Conservation (phyloP, 2,888 invertebrate species). For the Cheilosia vulpina region DNA sequence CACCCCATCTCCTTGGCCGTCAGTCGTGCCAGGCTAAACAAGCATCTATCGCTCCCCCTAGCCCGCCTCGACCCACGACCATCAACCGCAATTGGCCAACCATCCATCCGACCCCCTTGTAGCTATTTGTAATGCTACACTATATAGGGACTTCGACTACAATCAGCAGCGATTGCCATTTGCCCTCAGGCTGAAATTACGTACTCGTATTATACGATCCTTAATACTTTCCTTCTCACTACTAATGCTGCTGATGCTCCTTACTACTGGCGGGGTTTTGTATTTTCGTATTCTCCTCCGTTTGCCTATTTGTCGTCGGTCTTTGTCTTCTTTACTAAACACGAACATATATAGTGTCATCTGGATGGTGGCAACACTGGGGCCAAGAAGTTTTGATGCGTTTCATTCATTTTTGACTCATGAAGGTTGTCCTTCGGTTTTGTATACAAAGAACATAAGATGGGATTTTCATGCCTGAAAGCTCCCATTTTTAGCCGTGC, state of each 20-base stretch:
- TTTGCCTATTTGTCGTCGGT: not conserved
- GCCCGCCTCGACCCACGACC: not conserved
- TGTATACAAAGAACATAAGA: too few relatives aligned
- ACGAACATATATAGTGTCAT: not conserved
- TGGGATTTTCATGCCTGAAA: too few relatives aligned
- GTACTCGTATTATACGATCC: conserved; percentile 66
- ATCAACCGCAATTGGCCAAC: conserved; percentile 62
- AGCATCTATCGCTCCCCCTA: conserved; percentile 12
- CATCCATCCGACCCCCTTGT: conserved; percentile 38
- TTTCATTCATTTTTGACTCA: not conserved
- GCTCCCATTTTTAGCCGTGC: too few relatives aligned
- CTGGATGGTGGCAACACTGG: not conserved
- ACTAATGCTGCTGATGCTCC: not conserved
- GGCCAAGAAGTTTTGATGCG: not conserved
- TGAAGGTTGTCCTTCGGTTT: too few relatives aligned
- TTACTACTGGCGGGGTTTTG: not conserved
- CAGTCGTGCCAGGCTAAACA: conserved; percentile 61
- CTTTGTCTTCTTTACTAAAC: not conserved
- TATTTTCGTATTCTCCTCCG: not conserved
- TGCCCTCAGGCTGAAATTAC: conserved; percentile 69
- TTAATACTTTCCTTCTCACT: conserved; percentile 45
- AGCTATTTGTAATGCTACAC: conserved; percentile 74
- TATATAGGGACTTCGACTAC: conserved; percentile 64
- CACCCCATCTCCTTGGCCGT: conserved; percentile 24
- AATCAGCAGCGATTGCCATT: conserved; percentile 72